These are phyloP conservation scores for Xanthia icteritia DNA, from an alignment of 2,888 invertebrate genomes.

Conservation along the genomic window DNA sequence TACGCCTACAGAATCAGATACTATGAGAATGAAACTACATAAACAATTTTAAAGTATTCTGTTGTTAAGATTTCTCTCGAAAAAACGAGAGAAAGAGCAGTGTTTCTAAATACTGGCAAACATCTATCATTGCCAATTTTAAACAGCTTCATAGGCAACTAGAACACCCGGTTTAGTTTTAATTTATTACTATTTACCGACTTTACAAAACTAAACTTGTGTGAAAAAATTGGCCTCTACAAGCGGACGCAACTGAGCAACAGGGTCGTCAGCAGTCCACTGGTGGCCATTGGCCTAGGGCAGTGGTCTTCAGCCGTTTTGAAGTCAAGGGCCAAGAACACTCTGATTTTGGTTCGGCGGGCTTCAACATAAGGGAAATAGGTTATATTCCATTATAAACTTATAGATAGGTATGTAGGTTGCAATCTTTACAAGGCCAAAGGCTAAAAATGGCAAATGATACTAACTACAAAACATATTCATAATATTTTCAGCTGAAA, in stretches of 20 bases:
- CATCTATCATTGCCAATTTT: slow-evolving; percentile 45
- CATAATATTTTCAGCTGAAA: too few relatives aligned
- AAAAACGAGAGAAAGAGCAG: slow-evolving; percentile 3
- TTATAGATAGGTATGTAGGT: too few relatives aligned
- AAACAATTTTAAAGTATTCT: not conserved
- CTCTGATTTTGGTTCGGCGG: too few relatives aligned
- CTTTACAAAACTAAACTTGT: not conserved
- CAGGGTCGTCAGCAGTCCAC: not conserved
- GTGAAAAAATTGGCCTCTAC: not conserved
- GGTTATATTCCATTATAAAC: too few relatives aligned
- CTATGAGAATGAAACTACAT: not conserved
- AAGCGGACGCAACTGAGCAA: not conserved
- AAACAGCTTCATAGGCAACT: slow-evolving; percentile 43
- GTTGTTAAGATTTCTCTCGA: not conserved
- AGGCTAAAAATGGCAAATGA: too few relatives aligned
- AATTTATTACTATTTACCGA: slow-evolving; percentile 35
- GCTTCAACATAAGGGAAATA: too few relatives aligned
- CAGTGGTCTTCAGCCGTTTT: too few relatives aligned
- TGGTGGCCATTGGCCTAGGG: not conserved
- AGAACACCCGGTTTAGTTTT: slow-evolving; percentile 50
- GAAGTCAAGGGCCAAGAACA: too few relatives aligned
- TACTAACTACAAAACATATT: too few relatives aligned
- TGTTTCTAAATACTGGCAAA: slow-evolving; percentile 2
- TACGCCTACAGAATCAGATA: not conserved
- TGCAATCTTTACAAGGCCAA: too few relatives aligned